Base-by-base conservation (phyloP, 2,113 vertebrate genomes). In the Carassius auratus region DNA sequence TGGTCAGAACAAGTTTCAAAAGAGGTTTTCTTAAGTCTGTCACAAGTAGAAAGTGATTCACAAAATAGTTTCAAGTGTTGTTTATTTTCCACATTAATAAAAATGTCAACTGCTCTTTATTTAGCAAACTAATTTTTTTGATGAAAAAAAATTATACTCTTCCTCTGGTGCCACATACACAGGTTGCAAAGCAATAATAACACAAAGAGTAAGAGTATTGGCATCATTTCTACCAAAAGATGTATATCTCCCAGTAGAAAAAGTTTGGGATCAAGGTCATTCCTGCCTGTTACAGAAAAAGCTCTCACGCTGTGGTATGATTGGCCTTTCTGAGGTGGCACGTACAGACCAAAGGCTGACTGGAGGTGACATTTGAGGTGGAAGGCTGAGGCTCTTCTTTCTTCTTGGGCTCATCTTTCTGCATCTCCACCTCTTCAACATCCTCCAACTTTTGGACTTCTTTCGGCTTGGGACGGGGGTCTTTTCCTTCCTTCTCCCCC, bases 321-420 rank as follows among this genome's bases (percentile, higher is more conserved):
- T 92, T 89, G 84, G 61, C 87, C 83, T 94, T 94, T 57, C 88
- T 94, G 84, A 95, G 89, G 59, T 95, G 94, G 76, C 94, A 95
- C 83, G 93, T 94, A 81, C 95, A 95, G 77, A 92, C 91, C 78
- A 78, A 87, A 0, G 91, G 90, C 13, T 91, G 93, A 50, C 85
- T 87, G 52, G 92, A 86, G 88, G 90, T 88, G 74, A 84, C 69
- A 83, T 84, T 86, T 52, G 91, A 87, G 17, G 86, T 82, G 76
- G 79, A 91, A 69, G 87, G 79, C 89, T 89, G 94, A 0, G 85
- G 55, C 55, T 92, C 91, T 78, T 92, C 92, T 61, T 90, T 92
- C 64, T 87, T 81, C 71, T 89, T 92, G 30, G 87, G 88, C 78
- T 94, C 94, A 59, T 93, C 93, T 76, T 91, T 89, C 68, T 88